Conservation (phyloP, 2,888 invertebrate species). For the Melitaea athalia region DNA sequence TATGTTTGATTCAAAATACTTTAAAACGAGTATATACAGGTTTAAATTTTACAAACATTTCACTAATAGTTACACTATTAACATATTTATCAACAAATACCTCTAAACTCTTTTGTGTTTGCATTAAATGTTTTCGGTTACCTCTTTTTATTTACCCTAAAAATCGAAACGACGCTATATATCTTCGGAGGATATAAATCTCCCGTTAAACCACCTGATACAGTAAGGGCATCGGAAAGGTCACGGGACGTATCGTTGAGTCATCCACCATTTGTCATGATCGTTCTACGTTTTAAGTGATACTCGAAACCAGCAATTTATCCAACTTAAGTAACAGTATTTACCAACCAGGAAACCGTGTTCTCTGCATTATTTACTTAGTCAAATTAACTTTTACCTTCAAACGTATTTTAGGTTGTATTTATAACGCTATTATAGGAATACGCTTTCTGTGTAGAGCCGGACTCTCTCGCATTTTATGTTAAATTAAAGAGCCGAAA, state of each 20-base stretch:
- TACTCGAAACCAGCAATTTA: slow-evolving; percentile 12
- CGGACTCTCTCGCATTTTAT: too few relatives aligned
- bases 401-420: too few relatives aligned
- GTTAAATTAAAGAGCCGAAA: too few relatives aligned
- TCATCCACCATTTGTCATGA: slow-evolving; percentile 22
- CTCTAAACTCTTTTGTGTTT: background rate
- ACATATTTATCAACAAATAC: too few relatives aligned
- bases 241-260: slow-evolving; percentile 33
- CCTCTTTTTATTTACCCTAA: slow-evolving; percentile 31
- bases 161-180: slow-evolving; percentile 47
- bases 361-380: background rate
- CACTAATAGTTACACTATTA: too few relatives aligned
- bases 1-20: too few relatives aligned
- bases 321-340: slow-evolving; percentile 6
- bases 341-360: background rate
- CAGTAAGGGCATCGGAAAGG: slow-evolving; percentile 31
- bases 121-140: slow-evolving; percentile 9
- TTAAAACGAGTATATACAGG: too few relatives aligned
- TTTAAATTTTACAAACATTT: too few relatives aligned
- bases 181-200: slow-evolving; percentile 56
- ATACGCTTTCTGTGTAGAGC: too few relatives aligned
- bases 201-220: slow-evolving; percentile 30
- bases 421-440: too few relatives aligned
- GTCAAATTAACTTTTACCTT: background rate
- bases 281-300: slow-evolving; percentile 19